These are phyloP conservation scores for Trididemnum clinides DNA, from an alignment of 23 tunicate species.

Conservation along the genomic window DNA sequence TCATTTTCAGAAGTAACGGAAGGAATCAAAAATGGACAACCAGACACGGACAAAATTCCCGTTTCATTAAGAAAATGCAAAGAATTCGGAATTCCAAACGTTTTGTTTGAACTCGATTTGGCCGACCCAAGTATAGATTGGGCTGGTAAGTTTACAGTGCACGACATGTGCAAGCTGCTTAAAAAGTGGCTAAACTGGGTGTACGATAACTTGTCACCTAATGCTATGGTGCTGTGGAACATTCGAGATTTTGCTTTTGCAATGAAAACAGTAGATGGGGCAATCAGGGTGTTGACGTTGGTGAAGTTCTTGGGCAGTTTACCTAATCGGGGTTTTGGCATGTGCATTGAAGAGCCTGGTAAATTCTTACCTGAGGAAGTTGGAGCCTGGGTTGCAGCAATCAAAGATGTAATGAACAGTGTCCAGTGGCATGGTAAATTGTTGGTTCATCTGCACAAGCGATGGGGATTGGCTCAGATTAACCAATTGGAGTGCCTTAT, in stretches of 20 bases:
- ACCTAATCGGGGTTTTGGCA: conserved; percentile 32
- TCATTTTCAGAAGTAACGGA: conserved; percentile 25
- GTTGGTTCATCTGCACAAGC: conserved; percentile 22
- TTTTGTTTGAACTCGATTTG: conserved; percentile 15
- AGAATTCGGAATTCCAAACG: conserved; percentile 31
- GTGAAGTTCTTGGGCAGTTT: conserved; percentile 16
- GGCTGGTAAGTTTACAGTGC: conserved; percentile 6
- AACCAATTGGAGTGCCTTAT: conserved; percentile 39
- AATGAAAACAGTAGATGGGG: conserved; percentile 11
- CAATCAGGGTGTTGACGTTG: neutral
- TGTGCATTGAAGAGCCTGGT: conserved; percentile 45
- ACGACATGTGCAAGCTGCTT: conserved; percentile 29
- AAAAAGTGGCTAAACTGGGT: conserved; percentile 11
- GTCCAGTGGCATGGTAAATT: conserved; percentile 28
- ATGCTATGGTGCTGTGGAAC: conserved; percentile 7
- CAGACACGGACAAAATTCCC: conserved; percentile 1
- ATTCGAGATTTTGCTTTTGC: conserved; percentile 21
- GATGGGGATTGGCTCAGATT: conserved; percentile 29
- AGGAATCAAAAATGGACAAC: neutral
- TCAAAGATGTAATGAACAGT: conserved; percentile 12
- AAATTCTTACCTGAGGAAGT: conserved; percentile 34
- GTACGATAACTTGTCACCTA: conserved; percentile 8
- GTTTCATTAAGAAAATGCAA: conserved; percentile 11
- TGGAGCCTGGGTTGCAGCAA: conserved; percentile 35
- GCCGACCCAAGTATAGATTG: conserved; percentile 33